Percentiles rank a stretch among this genome's conserved stretches.
Conservation (phyloP, 2,797 vertebrate genomes). For the Geotrypetes seraphini region DNA sequence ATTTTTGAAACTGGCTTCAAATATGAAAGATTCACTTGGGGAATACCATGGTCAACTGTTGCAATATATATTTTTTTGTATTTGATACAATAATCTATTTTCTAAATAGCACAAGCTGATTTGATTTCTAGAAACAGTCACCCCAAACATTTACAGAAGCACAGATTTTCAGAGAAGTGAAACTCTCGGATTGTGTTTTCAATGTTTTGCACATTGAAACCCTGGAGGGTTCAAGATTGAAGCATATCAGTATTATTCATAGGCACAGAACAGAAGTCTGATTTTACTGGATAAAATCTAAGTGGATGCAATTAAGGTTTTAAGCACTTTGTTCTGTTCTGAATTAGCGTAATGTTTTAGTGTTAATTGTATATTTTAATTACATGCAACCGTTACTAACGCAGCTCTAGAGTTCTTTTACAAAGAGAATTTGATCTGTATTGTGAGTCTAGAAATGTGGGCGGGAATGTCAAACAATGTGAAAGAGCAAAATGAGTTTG, state of each 20-base stretch:
- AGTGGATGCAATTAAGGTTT: conserved; percentile 32
- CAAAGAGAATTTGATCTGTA: too few relatives aligned
- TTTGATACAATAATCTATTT: conserved; percentile 17
- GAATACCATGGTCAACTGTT: conserved; percentile 20
- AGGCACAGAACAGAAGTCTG: conserved; percentile 32
- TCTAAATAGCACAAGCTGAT: too few relatives aligned
- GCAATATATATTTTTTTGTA: conserved; percentile 23
- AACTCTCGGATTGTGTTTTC: conserved; percentile 10
- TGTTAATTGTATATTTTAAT: too few relatives aligned
- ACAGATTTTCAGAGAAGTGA: too few relatives aligned
- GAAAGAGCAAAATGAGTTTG: too few relatives aligned
- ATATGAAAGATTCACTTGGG: conserved; percentile 5
- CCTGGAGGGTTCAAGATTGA: background rate
- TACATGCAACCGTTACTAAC: too few relatives aligned
- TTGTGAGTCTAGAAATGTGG: too few relatives aligned
- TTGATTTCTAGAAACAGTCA: conserved; percentile 20
- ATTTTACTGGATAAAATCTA: conserved; percentile 51
- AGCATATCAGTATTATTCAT: conserved; percentile 47
- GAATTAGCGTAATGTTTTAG: too few relatives aligned
- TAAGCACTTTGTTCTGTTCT: conserved; percentile 44
- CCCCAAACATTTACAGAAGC: conserved; percentile 32
- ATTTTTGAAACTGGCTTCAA: too few relatives aligned
- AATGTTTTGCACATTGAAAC: conserved; percentile 4
- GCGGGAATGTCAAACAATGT: too few relatives aligned
- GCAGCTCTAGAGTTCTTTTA: too few relatives aligned